A percentile compares a stretch with the other conserved stretches of the same genome.
phyloP scores from a whole-genome alignment of 1,140 invertebrate genomes.

The Drosophila kikkawai region DNA sequence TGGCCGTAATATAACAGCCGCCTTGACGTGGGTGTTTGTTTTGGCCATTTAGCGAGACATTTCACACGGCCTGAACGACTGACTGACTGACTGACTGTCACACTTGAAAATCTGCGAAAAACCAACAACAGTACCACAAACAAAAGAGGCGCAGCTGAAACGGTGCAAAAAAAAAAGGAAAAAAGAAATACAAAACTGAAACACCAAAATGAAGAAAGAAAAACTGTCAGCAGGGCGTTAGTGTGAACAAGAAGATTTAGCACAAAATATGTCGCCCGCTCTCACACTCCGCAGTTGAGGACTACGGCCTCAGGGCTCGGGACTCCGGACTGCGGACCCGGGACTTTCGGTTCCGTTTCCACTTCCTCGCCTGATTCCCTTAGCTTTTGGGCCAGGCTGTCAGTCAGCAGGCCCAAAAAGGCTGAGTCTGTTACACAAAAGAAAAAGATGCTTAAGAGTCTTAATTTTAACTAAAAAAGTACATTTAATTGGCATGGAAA shows the following conservation, averaged over 20 bases:
- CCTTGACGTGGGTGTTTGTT: conserved; percentile 72
- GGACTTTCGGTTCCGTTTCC: conserved; percentile 14
- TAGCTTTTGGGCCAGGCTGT: conserved; percentile 39
- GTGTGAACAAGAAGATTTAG: conserved; percentile 82
- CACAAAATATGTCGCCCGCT: conserved; percentile 72
- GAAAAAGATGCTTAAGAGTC: rapidly evolving
- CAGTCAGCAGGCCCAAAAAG: conserved; percentile 38
- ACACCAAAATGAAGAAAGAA: conserved; percentile 63
- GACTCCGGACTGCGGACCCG: conserved; percentile 13
- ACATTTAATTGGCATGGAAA: not conserved
- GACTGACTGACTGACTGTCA: conserved; percentile 48
- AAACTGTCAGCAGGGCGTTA: conserved; percentile 77
- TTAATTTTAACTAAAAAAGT: not conserved
- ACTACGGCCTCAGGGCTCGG: conserved; percentile 29
- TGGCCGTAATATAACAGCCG: conserved; percentile 64
- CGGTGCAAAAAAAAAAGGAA: conserved; percentile 6
- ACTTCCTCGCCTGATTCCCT: conserved; percentile 14
- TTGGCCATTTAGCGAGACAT: conserved; percentile 76
- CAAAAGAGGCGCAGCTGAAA: conserved; percentile 44
- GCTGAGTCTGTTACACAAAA: conserved; percentile 9
- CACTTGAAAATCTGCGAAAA: conserved; percentile 65
- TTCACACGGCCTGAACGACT: conserved; percentile 60
- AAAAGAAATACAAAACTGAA: conserved; percentile 32
- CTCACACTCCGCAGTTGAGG: conserved; percentile 18
- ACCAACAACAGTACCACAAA: conserved; percentile 52